Evolutionary conservation across 2,797 vertebrate species (phyloP).

Genomic region (Euphonia xanthogaster): DNA sequence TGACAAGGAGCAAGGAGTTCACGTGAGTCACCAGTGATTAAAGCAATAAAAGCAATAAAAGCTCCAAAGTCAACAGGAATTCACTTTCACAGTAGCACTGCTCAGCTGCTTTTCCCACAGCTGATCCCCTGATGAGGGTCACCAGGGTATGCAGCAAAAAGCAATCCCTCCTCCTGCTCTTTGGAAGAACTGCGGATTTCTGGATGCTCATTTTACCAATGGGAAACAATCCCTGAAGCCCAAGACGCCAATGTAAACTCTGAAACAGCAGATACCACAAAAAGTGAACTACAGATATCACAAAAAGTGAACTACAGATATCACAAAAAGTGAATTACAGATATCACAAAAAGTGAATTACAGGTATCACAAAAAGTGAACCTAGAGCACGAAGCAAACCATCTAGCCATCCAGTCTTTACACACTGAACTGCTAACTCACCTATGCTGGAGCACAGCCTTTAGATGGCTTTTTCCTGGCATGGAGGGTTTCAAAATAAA

Average conservation of each 20-base stretch:
- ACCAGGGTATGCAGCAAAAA: rapidly evolving
- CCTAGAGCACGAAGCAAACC: neutral
- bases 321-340: rapidly evolving
- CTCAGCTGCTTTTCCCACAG: neutral
- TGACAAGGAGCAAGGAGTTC: neutral
- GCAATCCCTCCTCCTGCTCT: neutral
- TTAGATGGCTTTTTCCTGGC: rapidly evolving
- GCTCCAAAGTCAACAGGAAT: neutral
- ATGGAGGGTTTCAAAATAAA: neutral
- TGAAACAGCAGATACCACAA: neutral
- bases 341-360: neutral
- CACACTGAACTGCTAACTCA: neutral
- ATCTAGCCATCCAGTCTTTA: neutral
- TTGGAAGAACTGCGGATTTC: rapidly evolving
- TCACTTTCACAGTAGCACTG: neutral
- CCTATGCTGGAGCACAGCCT: neutral
- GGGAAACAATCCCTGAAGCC: neutral
- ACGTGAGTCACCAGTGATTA: rapidly evolving
- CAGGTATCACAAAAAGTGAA: neutral
- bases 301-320: neutral
- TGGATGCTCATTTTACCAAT: neutral
- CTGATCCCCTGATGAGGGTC: neutral
- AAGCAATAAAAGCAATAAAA: neutral
- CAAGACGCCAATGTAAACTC: neutral
- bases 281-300: neutral